Evolutionary conservation across 2,888 invertebrate genomes (phyloP), one percentile per base, ranked within the genome.

Genomic region (Spialia ferax): DNA sequence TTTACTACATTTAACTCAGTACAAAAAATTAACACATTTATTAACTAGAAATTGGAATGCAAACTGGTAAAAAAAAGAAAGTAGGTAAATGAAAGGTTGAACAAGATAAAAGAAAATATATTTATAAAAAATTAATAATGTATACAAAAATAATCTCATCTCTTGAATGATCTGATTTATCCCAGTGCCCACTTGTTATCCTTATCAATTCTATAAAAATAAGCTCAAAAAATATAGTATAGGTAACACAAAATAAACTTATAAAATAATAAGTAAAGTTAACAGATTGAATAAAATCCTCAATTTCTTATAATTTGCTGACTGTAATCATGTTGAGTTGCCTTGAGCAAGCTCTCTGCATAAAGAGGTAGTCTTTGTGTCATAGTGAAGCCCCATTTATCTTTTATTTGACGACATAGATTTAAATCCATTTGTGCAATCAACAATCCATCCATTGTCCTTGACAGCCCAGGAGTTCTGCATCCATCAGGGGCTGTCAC

Each of bases 331-430:
- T 75, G 79, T 59, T 86, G 80, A 0, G 86, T 70, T 69, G 88
- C 92, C 66, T 86, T 83, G 52, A 73, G 83, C 0, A 99, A 91
- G 60, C 96, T 95, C 59, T 97, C 95, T 0, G 97, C 98, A 93
- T 99, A 99, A 83, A 99, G 86, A 56, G 98, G 97, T 72, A 99
- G 90, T 56, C 99, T 95, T 85, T 98, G 99, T 0, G 99, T 99
- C 99, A 99, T 99, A 87, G 97, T 96, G 84, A 99, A 99, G 61
- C 98, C 97, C 99, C 99, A 99, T 81, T 96, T 95, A 83, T 99
- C 99, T 87, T 97, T 98, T 0, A 97, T 95, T 91, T 99, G 99
- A 10, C 99, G 95, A 83, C 99, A 99, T 66, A 99, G 87, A 86
- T 99, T 99, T 70, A 99, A 94, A 89, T 99, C 99, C 76, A 99